phyloP scores from a whole-genome alignment of 2,797 vertebrate species.

The Delichon dasypus region DNA sequence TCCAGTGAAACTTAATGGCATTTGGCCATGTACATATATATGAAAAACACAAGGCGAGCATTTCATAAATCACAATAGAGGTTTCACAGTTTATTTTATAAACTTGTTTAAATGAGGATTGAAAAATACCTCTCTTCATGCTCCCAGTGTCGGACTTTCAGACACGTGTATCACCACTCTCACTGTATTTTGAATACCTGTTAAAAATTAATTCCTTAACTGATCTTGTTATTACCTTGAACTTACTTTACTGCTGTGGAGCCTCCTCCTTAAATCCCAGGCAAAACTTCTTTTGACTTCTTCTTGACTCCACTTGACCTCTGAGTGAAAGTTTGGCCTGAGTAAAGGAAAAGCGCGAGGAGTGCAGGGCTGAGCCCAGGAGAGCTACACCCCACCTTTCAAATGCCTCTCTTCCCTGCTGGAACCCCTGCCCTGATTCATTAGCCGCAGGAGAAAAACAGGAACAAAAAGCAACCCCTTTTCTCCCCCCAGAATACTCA shows the following conservation, averaged over 20 bases:
- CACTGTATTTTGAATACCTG: background rate
- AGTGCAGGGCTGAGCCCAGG: background rate
- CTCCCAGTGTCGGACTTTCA: background rate
- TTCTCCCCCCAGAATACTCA: background rate
- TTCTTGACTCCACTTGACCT: conserved; percentile 28
- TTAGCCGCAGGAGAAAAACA: background rate
- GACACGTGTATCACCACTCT: background rate
- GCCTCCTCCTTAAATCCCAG: background rate
- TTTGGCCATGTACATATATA: background rate
- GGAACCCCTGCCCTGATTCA: background rate
- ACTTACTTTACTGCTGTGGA: background rate
- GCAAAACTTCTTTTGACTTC: background rate
- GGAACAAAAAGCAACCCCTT: background rate
- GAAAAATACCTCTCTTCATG: background rate
- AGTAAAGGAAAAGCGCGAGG: background rate
- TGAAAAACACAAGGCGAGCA: background rate
- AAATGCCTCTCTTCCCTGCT: background rate
- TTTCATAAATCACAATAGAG: background rate
- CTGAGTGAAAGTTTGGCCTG: conserved; percentile 3
- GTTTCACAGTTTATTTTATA: background rate
- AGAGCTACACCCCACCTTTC: background rate
- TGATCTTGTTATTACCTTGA: conserved; percentile 14
- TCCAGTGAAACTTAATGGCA: background rate
- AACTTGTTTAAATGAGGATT: background rate
- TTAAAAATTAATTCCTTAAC: background rate